Conservation (phyloP, 2,888 invertebrate genomes). For the Diaphora mendica region DNA sequence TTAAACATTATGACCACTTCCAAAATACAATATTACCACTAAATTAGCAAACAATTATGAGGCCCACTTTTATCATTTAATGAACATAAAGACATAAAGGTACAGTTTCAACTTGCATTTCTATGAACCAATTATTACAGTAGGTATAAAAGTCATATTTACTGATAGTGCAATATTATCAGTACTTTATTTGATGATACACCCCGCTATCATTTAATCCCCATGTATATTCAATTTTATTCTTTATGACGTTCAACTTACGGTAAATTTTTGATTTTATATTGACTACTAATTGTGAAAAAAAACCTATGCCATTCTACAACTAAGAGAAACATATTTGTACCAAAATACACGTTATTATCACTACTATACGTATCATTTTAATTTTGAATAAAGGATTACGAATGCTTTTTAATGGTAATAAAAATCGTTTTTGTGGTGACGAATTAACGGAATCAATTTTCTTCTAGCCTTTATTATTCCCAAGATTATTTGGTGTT, state of each 20-base stretch:
- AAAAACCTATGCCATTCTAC: constrained; percentile 30
- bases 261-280: constrained; percentile 20
- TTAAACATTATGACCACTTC: not conserved
- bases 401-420: too few species aligned
- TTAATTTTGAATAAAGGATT: constrained; percentile 2
- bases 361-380: constrained; percentile 41
- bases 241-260: not conserved
- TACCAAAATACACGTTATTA: constrained; percentile 46
- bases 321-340: constrained; percentile 48
- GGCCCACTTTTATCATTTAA: not conserved
- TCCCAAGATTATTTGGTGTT: too few species aligned
- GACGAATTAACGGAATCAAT: too few species aligned
- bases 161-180: not conserved
- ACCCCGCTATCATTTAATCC: not conserved
- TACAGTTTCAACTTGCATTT: not conserved
- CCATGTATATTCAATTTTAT: not conserved
- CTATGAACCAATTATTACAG: not conserved
- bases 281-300: constrained; percentile 44
- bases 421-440: too few species aligned
- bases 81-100: not conserved
- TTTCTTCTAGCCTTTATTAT: too few species aligned
- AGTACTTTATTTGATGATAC: not conserved
- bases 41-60: not conserved
- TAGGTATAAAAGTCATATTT: not conserved
- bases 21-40: not conserved